Percentiles rank a stretch among this genome's conserved stretches.
Evolutionary conservation across 2,113 vertebrate species (phyloP).

Genomic region (Campylomormyrus tamandua): DNA sequence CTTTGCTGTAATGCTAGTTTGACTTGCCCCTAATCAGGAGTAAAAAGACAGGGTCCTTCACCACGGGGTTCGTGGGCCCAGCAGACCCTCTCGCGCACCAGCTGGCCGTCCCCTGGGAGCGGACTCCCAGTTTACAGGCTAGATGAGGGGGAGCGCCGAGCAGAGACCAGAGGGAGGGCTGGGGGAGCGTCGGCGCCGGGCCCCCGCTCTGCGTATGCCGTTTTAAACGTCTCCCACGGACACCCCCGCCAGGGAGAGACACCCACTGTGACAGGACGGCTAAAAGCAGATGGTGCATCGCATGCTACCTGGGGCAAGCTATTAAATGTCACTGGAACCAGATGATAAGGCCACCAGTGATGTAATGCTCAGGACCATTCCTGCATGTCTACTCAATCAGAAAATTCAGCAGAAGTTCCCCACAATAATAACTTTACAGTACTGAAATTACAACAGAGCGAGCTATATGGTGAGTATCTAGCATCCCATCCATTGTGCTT

Average conservation of each 20-base stretch:
- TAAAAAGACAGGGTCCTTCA: not conserved
- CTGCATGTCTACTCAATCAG: not conserved
- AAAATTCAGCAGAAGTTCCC: not conserved
- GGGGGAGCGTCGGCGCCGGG: not conserved
- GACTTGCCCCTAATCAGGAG: not conserved
- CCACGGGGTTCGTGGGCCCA: not conserved
- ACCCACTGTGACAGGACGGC: not conserved
- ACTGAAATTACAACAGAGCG: not conserved
- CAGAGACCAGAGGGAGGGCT: not conserved
- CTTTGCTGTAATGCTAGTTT: not conserved
- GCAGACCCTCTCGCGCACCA: not conserved
- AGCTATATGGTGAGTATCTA: not conserved
- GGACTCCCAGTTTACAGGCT: not conserved
- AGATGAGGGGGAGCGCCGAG: not conserved
- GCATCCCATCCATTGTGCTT: not conserved
- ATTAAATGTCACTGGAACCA: slow-evolving; percentile 1
- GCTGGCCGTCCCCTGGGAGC: not conserved
- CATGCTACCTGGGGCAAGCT: not conserved
- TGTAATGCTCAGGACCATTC: not conserved
- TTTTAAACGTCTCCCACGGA: not conserved
- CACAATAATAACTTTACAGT: not conserved
- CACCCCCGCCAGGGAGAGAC: not conserved
- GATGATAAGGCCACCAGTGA: not conserved
- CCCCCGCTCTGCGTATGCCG: not conserved
- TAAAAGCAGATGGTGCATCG: not conserved